phyloP scores from a whole-genome alignment of 1,140 invertebrate genomes.

The Spodoptera litura region DNA sequence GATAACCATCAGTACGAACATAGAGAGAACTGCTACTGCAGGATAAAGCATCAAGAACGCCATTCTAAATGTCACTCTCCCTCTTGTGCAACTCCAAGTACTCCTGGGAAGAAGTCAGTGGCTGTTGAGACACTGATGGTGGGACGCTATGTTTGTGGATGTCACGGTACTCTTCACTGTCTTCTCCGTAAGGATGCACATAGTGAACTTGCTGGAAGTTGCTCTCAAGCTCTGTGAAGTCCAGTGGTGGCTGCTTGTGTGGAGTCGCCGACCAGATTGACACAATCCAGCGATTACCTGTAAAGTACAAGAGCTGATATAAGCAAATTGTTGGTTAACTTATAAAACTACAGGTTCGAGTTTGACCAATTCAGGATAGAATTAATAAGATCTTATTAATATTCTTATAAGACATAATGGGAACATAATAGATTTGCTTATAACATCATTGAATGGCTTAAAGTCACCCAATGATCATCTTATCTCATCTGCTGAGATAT shows the following conservation, averaged over 20 bases:
- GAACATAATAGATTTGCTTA: too few relatives aligned
- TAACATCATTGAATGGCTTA: too few relatives aligned
- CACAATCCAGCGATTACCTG: conserved; percentile 93
- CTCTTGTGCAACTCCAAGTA: conserved; percentile 92
- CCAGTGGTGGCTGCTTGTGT: conserved; percentile 93
- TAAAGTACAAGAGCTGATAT: conserved; percentile 51
- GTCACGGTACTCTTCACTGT: conserved; percentile 68
- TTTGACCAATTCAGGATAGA: too few relatives aligned
- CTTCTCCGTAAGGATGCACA: conserved; percentile 63
- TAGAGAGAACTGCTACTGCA: conserved; percentile 89
- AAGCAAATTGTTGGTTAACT: too few relatives aligned
- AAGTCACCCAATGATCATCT: too few relatives aligned
- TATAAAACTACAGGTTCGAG: too few relatives aligned
- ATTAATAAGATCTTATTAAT: conserved; percentile 8
- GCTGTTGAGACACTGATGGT: conserved; percentile 74
- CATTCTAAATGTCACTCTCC: conserved; percentile 94
- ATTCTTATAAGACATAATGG: not conserved
- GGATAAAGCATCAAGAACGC: conserved; percentile 91
- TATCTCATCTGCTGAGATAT: too few relatives aligned
- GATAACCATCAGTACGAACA: conserved; percentile 91
- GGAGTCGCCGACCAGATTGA: conserved; percentile 94
- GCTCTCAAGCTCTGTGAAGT: conserved; percentile 90
- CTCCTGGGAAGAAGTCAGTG: conserved; percentile 85
- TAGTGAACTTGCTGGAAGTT: conserved; percentile 71
- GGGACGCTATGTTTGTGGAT: conserved; percentile 60